Base-by-base conservation (phyloP, 1,140 invertebrate genomes). In the Halesus radiatus region DNA sequence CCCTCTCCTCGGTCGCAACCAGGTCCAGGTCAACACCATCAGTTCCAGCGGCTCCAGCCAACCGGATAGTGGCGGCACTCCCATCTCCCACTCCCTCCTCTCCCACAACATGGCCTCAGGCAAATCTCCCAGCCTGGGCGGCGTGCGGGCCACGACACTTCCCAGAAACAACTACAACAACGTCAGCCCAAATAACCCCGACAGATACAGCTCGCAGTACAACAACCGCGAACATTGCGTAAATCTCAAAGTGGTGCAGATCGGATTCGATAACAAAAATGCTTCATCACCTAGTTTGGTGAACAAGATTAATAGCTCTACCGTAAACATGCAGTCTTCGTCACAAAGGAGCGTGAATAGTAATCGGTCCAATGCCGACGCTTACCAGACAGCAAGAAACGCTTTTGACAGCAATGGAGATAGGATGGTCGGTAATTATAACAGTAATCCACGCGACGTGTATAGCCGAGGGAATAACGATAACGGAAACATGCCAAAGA, bases 121-220 rank as follows among this genome's bases (percentile, higher is more conserved):
- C 2, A 90, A 90, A 79, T 90, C 90, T 7, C 90, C 91, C 0
- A 89, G 87, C 79, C 88, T 89, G 76, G 92, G 92, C 16, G 92
- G 92, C n/a, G 85, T 91, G 7, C 85, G 93, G 37, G 93, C 94
- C 2, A 92, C 93, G 1, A 95, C 94, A 8, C 84, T 95, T 32
- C 94, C 94, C 0, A 90, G 94, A 58, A 95, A 94, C 83, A 92
- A 93, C 56, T 94, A 93, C 82, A 83, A 88, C 81, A 84, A 91
- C 83, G 85, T 89, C 85, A 81, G 84, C 22, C 86, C 86, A 62
- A 88, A 88, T 62, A 89, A 88, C 85, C 88, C 89, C 68, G 89
- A 89, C 54, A 85, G 89, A 81, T 90, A 90, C 77, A 89, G 88
- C 79, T 89, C 88, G 0, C 89, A 89, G 77, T 89, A 88, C 81